These are phyloP conservation scores for Apomyelois bistriatella DNA, from an alignment of 2,888 invertebrate genomes.

Conservation along the genomic window DNA sequence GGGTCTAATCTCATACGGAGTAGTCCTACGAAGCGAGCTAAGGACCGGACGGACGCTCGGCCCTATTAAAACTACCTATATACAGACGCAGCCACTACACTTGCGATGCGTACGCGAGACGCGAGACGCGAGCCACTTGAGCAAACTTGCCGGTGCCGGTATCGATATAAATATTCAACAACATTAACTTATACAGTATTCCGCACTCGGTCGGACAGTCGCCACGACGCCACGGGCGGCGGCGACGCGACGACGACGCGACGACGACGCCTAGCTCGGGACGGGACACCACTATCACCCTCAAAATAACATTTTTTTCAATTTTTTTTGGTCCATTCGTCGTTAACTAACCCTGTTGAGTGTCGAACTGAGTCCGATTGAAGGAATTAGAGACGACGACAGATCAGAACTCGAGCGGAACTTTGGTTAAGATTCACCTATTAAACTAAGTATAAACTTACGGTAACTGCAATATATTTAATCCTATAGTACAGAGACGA, in stretches of 20 bases:
- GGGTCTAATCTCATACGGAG: slow-evolving; percentile 52
- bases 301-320: slow-evolving; percentile 42
- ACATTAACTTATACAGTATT: slow-evolving; percentile 37
- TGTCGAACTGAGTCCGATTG: slow-evolving; percentile 48
- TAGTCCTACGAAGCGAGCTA: slow-evolving; percentile 58
- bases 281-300: slow-evolving; percentile 50
- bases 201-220: slow-evolving; percentile 23
- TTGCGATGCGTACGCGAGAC: slow-evolving; percentile 55
- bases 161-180: slow-evolving; percentile 46
- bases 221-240: slow-evolving; percentile 17
- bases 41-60: slow-evolving; percentile 34
- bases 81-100: slow-evolving; percentile 67
- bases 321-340: slow-evolving; percentile 62
- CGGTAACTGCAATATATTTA: slow-evolving; percentile 72
- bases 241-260: slow-evolving; percentile 11
- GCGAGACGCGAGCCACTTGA: slow-evolving; percentile 64
- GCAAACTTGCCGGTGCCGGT: slow-evolving; percentile 51
- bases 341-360: slow-evolving; percentile 62
- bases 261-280: slow-evolving; percentile 36
- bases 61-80: slow-evolving; percentile 63
- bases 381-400: slow-evolving; percentile 52
- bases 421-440: slow-evolving; percentile 75
- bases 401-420: slow-evolving; percentile 58
- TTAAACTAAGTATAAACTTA: slow-evolving; percentile 71
- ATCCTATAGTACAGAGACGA: slow-evolving; percentile 42